These are phyloP conservation scores for Cordilura impudica DNA, from an alignment of 2,888 invertebrate species.

Conservation along the genomic window DNA sequence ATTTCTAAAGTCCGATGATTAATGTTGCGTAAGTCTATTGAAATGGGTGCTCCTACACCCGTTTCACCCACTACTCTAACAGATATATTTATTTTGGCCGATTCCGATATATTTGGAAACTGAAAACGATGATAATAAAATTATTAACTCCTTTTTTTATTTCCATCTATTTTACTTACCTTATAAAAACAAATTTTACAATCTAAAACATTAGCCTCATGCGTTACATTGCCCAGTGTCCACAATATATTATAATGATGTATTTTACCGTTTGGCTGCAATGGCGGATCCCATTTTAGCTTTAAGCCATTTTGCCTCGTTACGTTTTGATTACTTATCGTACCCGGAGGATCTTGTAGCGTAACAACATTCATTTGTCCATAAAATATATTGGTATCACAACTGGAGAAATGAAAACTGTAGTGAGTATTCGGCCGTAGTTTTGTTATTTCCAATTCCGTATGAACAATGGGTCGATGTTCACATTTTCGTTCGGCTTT, in stretches of 20 bases:
- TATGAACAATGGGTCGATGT: constrained; percentile 70
- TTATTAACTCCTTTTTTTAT: background rate
- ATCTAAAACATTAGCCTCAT: constrained; percentile 73
- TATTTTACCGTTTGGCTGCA: constrained; percentile 75
- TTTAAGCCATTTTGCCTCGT: constrained; percentile 74
- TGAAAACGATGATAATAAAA: constrained; percentile 42
- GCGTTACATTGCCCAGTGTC: constrained; percentile 74
- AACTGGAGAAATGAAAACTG: constrained; percentile 73
- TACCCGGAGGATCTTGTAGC: constrained; percentile 76
- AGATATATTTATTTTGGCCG: constrained; percentile 76
- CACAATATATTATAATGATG: constrained; percentile 75
- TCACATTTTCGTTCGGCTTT: constrained; percentile 71
- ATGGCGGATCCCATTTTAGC: constrained; percentile 75
- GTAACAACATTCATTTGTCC: constrained; percentile 75
- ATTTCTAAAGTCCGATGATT: constrained; percentile 68
- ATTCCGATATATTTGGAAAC: constrained; percentile 77
- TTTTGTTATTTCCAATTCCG: constrained; percentile 69
- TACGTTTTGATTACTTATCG: constrained; percentile 74
- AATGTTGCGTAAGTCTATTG: constrained; percentile 71
- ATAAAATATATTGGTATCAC: constrained; percentile 71
- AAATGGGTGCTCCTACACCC: constrained; percentile 76
- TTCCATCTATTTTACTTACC: constrained; percentile 59
- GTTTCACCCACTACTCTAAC: constrained; percentile 76
- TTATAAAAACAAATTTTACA: constrained; percentile 72
- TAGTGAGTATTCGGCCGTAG: constrained; percentile 72